Base-by-base conservation (phyloP, 2,888 invertebrate genomes). In the Phoronis australis region DNA sequence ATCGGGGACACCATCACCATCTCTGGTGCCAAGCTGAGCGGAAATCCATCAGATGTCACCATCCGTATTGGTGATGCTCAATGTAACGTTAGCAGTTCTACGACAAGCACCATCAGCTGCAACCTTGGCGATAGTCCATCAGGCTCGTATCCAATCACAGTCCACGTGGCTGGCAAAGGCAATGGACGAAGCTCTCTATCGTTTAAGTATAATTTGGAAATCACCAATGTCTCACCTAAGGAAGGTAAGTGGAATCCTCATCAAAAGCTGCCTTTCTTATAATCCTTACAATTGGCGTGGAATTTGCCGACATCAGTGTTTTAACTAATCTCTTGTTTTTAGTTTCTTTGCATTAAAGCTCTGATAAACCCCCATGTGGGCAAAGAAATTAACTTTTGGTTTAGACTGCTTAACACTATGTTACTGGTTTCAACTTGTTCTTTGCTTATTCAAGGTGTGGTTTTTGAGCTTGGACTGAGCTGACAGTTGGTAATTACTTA, bases 1-100 rank as follows among this genome's bases (percentile, higher is more conserved):
- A n/a, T n/a, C n/a, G 64, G 64, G 1, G 55, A 54, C 42, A 39
- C 47, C 2, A 44, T 65, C 12, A 57, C 54, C 1, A 55, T 66
- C 4, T 37, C 54, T 4, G 66, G 66, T n/a, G 52, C 51, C 2
- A 54, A 51, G 23, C 56, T 66, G 21, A 52, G 40, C 5, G 42
- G 51, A 4, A 48, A 37, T 2, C 35, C 25, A 6, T n/a, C 42
- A 3, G 51, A 57, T 2, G 51, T 59, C 24, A 15, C 31, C 15
- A 15, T 31, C 9, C 6, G 9, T 15, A 31, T 31, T 12, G 31
- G 15, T 31, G 31, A 15, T 15, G 31, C 31, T 31, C 9, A 9
- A 15, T 31, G 31, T 15, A 31, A 31, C 15, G 31, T 31, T 15
- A 31, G 9, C 6, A 15, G 50, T 12, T 56, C 15, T 31, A 31